Evolutionary conservation across 2,113 vertebrate species (phyloP).

Genomic region (Petaurus breviceps): DNA sequence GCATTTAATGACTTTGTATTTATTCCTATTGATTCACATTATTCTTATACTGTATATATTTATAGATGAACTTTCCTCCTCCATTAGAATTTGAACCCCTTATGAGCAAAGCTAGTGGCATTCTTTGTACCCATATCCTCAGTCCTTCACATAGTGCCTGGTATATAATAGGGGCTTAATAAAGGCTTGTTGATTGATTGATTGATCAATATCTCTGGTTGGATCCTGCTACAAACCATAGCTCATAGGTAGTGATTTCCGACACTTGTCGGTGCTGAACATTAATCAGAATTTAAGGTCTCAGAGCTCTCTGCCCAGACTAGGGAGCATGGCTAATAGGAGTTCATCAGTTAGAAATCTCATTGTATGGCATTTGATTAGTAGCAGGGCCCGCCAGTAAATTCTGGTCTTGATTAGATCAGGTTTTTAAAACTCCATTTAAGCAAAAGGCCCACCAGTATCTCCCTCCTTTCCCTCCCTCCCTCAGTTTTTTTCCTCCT

Average conservation of each 20-base stretch:
- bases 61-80: neutral
- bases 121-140: neutral
- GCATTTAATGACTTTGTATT: neutral
- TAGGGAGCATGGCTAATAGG: conserved; percentile 47
- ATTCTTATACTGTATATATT: neutral
- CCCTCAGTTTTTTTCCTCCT: neutral
- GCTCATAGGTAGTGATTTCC: neutral
- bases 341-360: conserved; percentile 50
- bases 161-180: neutral
- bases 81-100: neutral
- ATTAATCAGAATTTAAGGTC: conserved; percentile 59
- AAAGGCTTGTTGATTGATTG: neutral
- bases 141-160: neutral
- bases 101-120: neutral
- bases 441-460: conserved; percentile 19
- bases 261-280: conserved; percentile 25
- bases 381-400: conserved; percentile 62
- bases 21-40: neutral
- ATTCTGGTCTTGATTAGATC: conserved; percentile 40
- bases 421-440: neutral
- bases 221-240: neutral
- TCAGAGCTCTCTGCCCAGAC: neutral
- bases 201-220: neutral
- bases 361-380: conserved; percentile 61
- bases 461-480: neutral